phyloP scores from a whole-genome alignment of 2,888 invertebrate genomes.

The Tachina grossa region DNA sequence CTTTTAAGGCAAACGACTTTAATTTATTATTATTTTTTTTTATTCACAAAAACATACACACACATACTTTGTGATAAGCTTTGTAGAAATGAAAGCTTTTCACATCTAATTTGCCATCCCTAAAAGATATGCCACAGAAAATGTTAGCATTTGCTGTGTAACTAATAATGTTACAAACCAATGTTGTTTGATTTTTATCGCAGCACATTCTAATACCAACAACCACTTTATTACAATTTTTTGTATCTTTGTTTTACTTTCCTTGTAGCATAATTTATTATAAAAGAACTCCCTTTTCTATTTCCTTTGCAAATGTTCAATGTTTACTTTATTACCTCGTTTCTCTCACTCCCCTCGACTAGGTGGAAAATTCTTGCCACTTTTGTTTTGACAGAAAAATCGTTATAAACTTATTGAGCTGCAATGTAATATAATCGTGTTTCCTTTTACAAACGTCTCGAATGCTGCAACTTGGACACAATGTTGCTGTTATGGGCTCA shows the following conservation, averaged over 20 bases:
- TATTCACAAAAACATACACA: neutral
- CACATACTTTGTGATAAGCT: slow-evolving; percentile 40
- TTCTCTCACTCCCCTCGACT: neutral
- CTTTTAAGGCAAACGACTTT: slow-evolving; percentile 13
- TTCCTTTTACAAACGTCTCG: slow-evolving; percentile 40
- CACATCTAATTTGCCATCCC: slow-evolving; percentile 53
- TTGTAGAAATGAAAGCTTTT: slow-evolving; percentile 5
- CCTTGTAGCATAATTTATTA: slow-evolving; percentile 55
- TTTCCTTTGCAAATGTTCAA: slow-evolving; percentile 33
- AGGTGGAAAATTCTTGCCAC: slow-evolving; percentile 69
- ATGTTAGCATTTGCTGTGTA: slow-evolving; percentile 65
- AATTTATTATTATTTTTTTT: slow-evolving; percentile 11
- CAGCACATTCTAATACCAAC: slow-evolving; percentile 49
- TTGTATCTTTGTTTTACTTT: slow-evolving; percentile 11
- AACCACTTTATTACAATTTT: slow-evolving; percentile 49
- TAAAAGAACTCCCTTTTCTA: slow-evolving; percentile 21
- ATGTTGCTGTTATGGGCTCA: slow-evolving; percentile 5
- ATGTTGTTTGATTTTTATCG: slow-evolving; percentile 50
- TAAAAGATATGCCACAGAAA: slow-evolving; percentile 42
- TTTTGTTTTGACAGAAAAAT: slow-evolving; percentile 83
- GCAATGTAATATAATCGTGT: slow-evolving; percentile 68
- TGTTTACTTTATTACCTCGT: slow-evolving; percentile 64
- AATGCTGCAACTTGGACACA: slow-evolving; percentile 57
- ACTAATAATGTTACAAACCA: slow-evolving; percentile 53
- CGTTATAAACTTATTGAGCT: slow-evolving; percentile 81